Evolutionary conservation across 2,113 vertebrate genomes (phyloP).

Genomic region (Cephalopholis sonnerati): DNA sequence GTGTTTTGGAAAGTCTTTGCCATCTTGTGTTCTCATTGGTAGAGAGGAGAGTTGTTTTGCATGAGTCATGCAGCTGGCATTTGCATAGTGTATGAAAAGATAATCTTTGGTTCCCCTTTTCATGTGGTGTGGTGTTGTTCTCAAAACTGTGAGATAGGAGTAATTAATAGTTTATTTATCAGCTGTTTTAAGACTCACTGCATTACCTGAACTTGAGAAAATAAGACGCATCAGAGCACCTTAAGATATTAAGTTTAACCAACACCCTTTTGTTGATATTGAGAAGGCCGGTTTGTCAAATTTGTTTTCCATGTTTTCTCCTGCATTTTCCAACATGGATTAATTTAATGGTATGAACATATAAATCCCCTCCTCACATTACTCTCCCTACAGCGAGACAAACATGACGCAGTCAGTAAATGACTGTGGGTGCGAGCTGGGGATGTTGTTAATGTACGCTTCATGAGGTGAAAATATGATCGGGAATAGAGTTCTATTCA

Average conservation of each 20-base stretch:
- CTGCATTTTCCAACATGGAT: background rate
- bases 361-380: background rate
- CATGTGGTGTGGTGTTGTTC: background rate
- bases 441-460: background rate
- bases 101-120: background rate
- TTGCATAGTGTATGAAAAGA: constrained; percentile 4
- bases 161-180: background rate
- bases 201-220: no score
- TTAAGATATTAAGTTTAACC: background rate
- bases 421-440: background rate
- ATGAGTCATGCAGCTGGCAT: background rate
- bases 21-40: background rate
- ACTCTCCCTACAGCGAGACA: background rate
- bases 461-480: background rate
- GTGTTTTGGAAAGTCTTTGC: constrained; percentile 8
- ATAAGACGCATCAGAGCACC: no score
- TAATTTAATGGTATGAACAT: background rate
- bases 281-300: background rate
- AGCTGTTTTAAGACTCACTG: background rate
- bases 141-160: background rate
- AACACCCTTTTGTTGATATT: background rate
- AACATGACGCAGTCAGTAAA: background rate
- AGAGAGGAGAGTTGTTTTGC: constrained; percentile 15
- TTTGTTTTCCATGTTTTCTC: background rate
- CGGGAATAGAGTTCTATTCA: no score